A percentile compares a stretch with the other conserved stretches of the same genome.
Evolutionary conservation across 2,888 invertebrate species (phyloP).

Genomic region (Nematopogon swammerdamellus): DNA sequence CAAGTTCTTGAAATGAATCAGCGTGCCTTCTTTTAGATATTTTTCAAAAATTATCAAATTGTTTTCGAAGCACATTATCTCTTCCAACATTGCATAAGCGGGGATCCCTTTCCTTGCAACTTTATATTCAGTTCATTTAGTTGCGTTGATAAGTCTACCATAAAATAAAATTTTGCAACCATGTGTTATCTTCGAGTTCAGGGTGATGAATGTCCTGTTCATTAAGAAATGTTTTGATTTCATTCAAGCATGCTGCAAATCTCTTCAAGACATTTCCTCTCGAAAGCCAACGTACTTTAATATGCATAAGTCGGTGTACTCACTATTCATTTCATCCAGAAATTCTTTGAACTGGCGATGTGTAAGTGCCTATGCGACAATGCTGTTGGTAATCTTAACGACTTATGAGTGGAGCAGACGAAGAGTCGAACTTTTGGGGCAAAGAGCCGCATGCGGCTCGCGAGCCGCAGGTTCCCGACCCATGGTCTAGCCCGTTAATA

Average conservation of each 20-base stretch:
- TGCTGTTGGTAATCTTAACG: constrained; percentile 15
- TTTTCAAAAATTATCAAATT: constrained; percentile 7
- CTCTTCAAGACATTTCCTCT: constrained; percentile 8
- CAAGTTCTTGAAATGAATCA: constrained; percentile 8
- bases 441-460: constrained; percentile 9
- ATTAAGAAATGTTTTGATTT: constrained; percentile 7
- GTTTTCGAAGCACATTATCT: constrained; percentile 8
- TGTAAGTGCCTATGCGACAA: constrained; percentile 2
- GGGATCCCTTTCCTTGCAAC: constrained; percentile 16
- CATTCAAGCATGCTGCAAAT: constrained; percentile 7
- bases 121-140: constrained; percentile 16
- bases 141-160: constrained; percentile 7
- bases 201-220: constrained; percentile 12
- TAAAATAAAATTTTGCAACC: constrained; percentile 10
- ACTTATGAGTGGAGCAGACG: constrained; percentile 15
- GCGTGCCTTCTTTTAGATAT: constrained; percentile 8
- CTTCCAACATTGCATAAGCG: constrained; percentile 7
- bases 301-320: constrained; percentile 9
- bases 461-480: too few relatives aligned
- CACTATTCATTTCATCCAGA: constrained; percentile 6
- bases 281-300: constrained; percentile 8
- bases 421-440: constrained; percentile 13
- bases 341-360: constrained; percentile 7
- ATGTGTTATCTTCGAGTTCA: constrained; percentile 13
- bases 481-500: too few relatives aligned